A percentile compares a stretch with the other conserved stretches of the same genome.
phyloP scores from a whole-genome alignment of 2,797 vertebrate species.

The Cephalopachus bancanus region DNA sequence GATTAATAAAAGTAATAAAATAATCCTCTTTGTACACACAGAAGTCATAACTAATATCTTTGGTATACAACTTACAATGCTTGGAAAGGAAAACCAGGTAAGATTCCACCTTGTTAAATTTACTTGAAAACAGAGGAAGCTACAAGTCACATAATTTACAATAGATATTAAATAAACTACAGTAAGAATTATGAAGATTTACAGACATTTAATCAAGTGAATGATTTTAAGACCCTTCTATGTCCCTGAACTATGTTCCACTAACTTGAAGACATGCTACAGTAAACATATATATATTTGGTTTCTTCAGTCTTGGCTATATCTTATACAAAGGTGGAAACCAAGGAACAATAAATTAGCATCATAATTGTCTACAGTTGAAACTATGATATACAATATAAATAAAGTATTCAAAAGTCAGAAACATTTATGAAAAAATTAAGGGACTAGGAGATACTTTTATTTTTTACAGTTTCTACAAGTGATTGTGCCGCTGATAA shows the following conservation, averaged over 20 bases:
- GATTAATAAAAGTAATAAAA: constrained; percentile 80
- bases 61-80: constrained; percentile 93
- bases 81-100: constrained; percentile 84
- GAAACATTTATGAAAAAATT: constrained; percentile 92
- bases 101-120: constrained; percentile 87
- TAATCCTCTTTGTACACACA: constrained; percentile 78
- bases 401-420: constrained; percentile 95
- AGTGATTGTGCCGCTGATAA: constrained; percentile 93
- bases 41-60: constrained; percentile 90
- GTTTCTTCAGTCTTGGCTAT: constrained; percentile 94
- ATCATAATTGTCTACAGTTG: constrained; percentile 96
- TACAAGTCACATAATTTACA: constrained; percentile 91
- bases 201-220: constrained; percentile 92
- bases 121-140: constrained; percentile 88
- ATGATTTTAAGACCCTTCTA: constrained; percentile 89
- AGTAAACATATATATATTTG: constrained; percentile 98
- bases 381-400: constrained; percentile 98
- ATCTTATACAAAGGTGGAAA: constrained; percentile 95
- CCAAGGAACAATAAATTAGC: constrained; percentile 98
- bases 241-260: constrained; percentile 91
- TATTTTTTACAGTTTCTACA: constrained; percentile 92
- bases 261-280: constrained; percentile 93
- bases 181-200: constrained; percentile 90
- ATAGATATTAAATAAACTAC: constrained; percentile 92
- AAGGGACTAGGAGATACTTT: constrained; percentile 85